Evolutionary conservation across 53 echinoderm and acorn worm genomes (phyloP), one percentile per base, ranked within the genome.

Genomic region (Paelopatides confundens): DNA sequence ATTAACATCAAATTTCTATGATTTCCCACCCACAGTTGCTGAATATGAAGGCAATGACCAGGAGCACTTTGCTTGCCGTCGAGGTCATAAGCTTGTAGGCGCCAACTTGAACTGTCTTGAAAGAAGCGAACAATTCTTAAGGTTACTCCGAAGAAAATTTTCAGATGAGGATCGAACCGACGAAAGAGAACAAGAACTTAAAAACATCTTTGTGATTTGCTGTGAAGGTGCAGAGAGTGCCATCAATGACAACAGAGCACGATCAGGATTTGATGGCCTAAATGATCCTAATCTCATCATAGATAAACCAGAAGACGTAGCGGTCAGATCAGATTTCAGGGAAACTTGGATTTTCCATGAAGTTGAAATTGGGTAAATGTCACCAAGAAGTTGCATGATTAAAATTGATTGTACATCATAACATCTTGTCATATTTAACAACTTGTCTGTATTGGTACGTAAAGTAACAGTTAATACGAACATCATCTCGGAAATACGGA

Each of bases 261-360:
- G 81, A 15, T 51, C 34, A 13, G 33, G 33, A 14, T 4, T 23
- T 31, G 21, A 15, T 48, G 8, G 15, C 24, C 33, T 28, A 14
- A 3, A 49, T 10, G 21, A 81, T 24, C 7, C 35, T 11, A 53
- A 54, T 21, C 15, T 81, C 31, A 81, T 81, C 52, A 3, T 52
- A 14, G 81, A 81, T 51, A 49, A 31, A 2, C 52, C 58, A 5
- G 31, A 11, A 81, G 58, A 51, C 52, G 58, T 52, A 21, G 34
- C 43, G 14, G 52, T 81, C 9, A 58, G 91, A 62, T 82, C 87
- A 18, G 87, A 91, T 47, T 91, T 91, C 74, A 70, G 76, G 43
- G 99, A 99, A 70, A 95, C 93, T 1, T 99, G 99, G 99, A 89
- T 95, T 48, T 96, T 99, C 78, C 85, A 92, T 18, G 78, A 92